A percentile compares a stretch with the other conserved stretches of the same genome.
Evolutionary conservation across 2,797 vertebrate genomes (phyloP).

Genomic region (Tragopan temminckii): DNA sequence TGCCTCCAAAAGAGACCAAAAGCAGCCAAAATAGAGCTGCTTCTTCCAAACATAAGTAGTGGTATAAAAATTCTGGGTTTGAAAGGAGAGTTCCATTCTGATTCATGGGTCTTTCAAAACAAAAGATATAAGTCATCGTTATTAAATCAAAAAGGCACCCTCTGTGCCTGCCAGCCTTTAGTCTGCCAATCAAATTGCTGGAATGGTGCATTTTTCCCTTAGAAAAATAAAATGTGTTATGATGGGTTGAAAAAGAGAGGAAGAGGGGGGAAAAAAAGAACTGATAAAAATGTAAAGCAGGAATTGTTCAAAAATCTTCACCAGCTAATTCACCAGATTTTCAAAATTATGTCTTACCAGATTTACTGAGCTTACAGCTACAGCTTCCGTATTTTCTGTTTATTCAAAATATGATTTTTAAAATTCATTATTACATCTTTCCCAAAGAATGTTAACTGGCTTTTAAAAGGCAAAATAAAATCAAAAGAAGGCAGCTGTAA

Average conservation of each 20-base stretch:
- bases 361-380: not conserved
- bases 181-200: conserved; percentile 30
- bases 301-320: not conserved
- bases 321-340: not conserved
- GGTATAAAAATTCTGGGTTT: conserved; percentile 25
- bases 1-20: conserved; percentile 62
- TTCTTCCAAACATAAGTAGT: conserved; percentile 9
- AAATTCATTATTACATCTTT: not conserved
- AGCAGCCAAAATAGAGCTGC: conserved; percentile 27
- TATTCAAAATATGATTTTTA: not conserved
- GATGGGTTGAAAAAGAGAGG: not conserved
- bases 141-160: conserved; percentile 60
- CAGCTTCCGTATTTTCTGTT: not conserved
- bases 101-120: conserved; percentile 53
- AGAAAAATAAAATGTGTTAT: conserved; percentile 1
- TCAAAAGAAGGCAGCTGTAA: not conserved
- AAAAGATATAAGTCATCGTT: not conserved
- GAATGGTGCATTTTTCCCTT: conserved; percentile 24
- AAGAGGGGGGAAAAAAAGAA: not conserved
- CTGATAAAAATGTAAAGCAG: not conserved
- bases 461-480: conserved; percentile 2
- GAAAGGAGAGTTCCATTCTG: conserved; percentile 20
- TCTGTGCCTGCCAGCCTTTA: conserved; percentile 33
- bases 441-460: not conserved
- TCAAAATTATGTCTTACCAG: not conserved